These are phyloP conservation scores for Archaeoteleia sp. DNA, from an alignment of 2,888 invertebrate species.

Conservation along the genomic window DNA sequence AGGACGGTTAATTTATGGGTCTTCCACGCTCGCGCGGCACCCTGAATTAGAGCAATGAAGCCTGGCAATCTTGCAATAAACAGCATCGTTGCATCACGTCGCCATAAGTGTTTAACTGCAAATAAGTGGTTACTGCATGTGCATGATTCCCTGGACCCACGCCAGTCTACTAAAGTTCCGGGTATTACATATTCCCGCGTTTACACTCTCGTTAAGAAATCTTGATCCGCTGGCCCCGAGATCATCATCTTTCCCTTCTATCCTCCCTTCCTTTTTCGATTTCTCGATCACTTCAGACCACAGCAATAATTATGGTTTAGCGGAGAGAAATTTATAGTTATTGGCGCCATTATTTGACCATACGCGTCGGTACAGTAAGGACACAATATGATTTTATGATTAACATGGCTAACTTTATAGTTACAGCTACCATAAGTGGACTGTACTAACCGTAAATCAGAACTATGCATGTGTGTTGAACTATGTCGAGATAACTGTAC, in stretches of 20 bases:
- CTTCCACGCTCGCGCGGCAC: slow-evolving; percentile 17
- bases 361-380: no score
- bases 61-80: slow-evolving; percentile 42
- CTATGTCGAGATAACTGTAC: no score
- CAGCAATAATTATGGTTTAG: no score
- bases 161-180: slow-evolving; percentile 37
- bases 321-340: no score
- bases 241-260: slow-evolving; percentile 16
- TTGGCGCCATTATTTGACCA: no score
- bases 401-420: no score
- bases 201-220: slow-evolving; percentile 45
- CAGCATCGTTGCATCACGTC: slow-evolving; percentile 17
- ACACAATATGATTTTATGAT: no score
- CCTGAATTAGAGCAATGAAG: slow-evolving; percentile 43
- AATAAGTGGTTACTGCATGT: slow-evolving; percentile 36
- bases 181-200: slow-evolving; percentile 43
- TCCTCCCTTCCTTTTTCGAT: neutral
- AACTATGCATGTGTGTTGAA: no score
- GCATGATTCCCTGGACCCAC: slow-evolving; percentile 39
- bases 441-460: no score
- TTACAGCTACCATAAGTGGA: no score
- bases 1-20: slow-evolving; percentile 33
- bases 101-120: slow-evolving; percentile 45
- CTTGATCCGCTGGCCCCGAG: slow-evolving; percentile 25
- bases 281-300: slow-evolving; percentile 10